Base-by-base conservation (phyloP, 2,113 vertebrate species). In the Collichthys lucidus region DNA sequence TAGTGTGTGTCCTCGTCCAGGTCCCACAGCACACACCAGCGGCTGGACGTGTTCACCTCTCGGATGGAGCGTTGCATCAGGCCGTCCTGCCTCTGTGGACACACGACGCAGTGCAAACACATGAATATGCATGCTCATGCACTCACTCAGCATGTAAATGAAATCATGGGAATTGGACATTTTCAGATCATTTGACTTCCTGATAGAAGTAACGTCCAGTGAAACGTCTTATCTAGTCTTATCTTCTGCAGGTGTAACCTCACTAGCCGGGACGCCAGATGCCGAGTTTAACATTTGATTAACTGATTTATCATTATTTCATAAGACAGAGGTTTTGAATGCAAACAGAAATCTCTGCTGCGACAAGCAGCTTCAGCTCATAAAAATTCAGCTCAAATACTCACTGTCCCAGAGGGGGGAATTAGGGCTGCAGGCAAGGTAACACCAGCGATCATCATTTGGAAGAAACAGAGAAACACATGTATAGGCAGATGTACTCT, bases 31-130 rank as follows among this genome's bases (percentile, higher is more conserved):
- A 98, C 96, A 26, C 98, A 99, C 92, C 97, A 96, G 19, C 94
- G 95, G 66, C 96, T 99, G 64, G 97, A 98, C 5, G 98, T 98
- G 93, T 99, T 99, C 91, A 98, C 98, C 92, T 99, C 98, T 11
- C 98, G 94, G 92, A 99, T 99, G 88, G 97, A 98, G 77, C 98
- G 96, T 90, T 98, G 97, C 95, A 98, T 97, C 42, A 97, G 95
- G 11, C 98, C 97, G 0, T 98, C 98, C 83, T 98, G 98, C 79
- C 98, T 95, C 98, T 99, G 93, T 50, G 77, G 29, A 69, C 1
- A 20, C 29, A 11, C 17, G 6, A 9, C 8, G 7, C 40, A 46
- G 3, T 9, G 64, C 0, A 31, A 10, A 46, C 5, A 57, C 35
- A 15, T 64, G 2, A 26, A 64, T 22, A 62, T n/a, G 35, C 31